Base-by-base conservation (phyloP, 2,888 invertebrate genomes). In the Pyrochroa serraticornis region DNA sequence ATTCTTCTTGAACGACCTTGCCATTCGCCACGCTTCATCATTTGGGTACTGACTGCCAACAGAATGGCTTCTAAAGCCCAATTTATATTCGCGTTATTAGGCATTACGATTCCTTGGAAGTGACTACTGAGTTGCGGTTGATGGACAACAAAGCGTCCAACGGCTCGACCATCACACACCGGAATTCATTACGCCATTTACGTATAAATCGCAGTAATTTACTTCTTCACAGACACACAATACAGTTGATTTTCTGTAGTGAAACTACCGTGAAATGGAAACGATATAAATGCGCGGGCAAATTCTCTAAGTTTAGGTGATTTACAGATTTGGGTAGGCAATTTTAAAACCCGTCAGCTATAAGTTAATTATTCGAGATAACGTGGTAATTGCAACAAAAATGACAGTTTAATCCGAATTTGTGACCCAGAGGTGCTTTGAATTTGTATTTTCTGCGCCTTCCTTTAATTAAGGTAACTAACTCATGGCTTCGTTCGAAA, bases 31-130 rank as follows among this genome's bases (percentile, higher is more conserved):
- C 30, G 42, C 14, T 22, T 42, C 32, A 42, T 42, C 32, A 42
- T 42, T 42, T 42, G 30, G 42, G 30, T 32, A 42, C 30, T 42
- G 41, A 22, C 22, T 41, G 39, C 22, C 22, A 41, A 8, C 32
- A 10, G 30, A 10, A 42, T 42, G 30, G 42, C 9, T 14, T 42
- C 32, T 30, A 42, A 42, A 42, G 42, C 42, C 22, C 42, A 42
- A 42, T 42, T 42, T 42, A 42, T 42, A 42, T 31, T 42, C 42
- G 42, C 30, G 42, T 42, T 42, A 42, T 42, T 42, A 41, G 31
- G 31, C 32, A 42, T 42, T 42, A 42, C 10, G 30, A 42, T 42
- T 42, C 10, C 42, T 9, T 31, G 42, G 42, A 42, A 31, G 5
- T 30, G 12, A 1, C 42, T n/a, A 31, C 12, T 22, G 30, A 30